phyloP scores from a whole-genome alignment of 2,113 vertebrate genomes.

The Motacilla alba region DNA sequence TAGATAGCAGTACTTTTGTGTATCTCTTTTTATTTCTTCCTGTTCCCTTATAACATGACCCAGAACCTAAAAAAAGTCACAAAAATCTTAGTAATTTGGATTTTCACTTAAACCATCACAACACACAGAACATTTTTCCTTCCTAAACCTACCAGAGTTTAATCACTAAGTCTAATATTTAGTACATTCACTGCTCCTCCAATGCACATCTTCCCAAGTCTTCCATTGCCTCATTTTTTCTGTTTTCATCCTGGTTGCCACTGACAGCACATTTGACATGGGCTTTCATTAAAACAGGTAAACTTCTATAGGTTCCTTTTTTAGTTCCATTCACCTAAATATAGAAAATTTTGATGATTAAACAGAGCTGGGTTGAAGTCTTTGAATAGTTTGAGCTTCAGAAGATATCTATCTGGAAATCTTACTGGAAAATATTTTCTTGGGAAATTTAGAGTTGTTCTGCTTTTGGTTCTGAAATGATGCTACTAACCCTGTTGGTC shows the following conservation, averaged over 20 bases:
- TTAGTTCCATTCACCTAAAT: neutral
- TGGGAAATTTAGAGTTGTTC: neutral
- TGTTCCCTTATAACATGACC: neutral
- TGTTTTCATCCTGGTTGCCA: neutral
- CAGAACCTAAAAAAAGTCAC: neutral
- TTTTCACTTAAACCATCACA: neutral
- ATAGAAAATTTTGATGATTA: neutral
- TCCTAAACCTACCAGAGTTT: neutral
- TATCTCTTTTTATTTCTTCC: neutral
- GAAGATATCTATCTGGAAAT: neutral
- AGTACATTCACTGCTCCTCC: neutral
- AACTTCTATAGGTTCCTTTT: neutral
- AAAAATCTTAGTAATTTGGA: neutral
- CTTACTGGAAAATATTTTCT: neutral
- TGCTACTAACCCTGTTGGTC: neutral
- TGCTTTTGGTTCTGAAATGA: neutral
- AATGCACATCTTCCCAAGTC: neutral
- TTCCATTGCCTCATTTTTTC: neutral
- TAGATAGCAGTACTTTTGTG: neutral
- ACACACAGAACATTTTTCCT: accelerated
- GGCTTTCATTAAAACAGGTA: neutral
- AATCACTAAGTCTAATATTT: neutral
- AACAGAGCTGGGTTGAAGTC: neutral
- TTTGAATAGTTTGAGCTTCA: neutral
- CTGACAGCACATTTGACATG: neutral